Conservation (phyloP, 1,140 invertebrate species). For the Dufourea novaeangliae region DNA sequence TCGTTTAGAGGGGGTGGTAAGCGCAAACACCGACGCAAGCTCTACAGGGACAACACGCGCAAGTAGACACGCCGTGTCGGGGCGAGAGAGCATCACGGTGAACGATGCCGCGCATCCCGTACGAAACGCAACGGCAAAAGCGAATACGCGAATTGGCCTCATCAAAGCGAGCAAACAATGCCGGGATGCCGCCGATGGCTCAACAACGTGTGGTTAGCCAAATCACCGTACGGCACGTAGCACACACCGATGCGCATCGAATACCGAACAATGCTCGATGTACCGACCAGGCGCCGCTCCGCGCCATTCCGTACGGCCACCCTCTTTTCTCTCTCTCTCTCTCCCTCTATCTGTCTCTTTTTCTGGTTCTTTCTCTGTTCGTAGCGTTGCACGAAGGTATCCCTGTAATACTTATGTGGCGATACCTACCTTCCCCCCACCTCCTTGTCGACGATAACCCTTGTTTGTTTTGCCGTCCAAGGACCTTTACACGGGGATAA, state of each 20-base stretch:
- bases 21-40: no score
- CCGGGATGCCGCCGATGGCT: constrained; percentile 77
- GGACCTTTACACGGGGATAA: constrained; percentile 41
- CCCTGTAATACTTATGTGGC: constrained; percentile 35
- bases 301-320: background rate
- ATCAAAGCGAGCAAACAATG: constrained; percentile 82
- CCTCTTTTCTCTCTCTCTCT: background rate
- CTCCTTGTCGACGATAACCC: constrained; percentile 36
- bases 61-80: constrained; percentile 20
- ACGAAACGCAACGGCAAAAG: constrained; percentile 67
- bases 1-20: background rate
- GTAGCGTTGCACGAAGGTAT: background rate
- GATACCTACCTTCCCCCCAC: no score
- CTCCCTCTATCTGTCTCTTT: background rate
- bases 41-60: no score
- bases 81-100: background rate
- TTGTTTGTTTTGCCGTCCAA: constrained; percentile 53
- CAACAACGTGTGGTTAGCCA: constrained; percentile 82
- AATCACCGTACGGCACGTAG: constrained; percentile 77
- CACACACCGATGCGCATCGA: constrained; percentile 66
- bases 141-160: constrained; percentile 81
- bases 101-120: constrained; percentile 60
- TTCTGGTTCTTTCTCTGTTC: no score
- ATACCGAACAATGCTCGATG: constrained; percentile 63
- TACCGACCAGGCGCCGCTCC: constrained; percentile 25